phyloP scores from a whole-genome alignment of 2,888 invertebrate genomes.

The Onchidella celtica region DNA sequence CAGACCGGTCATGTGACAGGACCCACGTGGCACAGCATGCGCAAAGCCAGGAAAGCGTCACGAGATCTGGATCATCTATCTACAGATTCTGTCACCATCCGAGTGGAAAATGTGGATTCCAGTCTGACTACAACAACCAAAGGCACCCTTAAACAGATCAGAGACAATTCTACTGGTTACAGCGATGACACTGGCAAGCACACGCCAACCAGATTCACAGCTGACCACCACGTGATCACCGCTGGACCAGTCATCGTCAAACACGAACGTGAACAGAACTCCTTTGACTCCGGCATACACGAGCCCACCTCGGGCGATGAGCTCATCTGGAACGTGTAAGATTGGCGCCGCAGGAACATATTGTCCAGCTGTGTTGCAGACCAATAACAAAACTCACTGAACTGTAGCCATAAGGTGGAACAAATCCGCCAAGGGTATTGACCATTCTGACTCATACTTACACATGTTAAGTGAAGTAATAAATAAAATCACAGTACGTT shows the following conservation, averaged over 20 bases:
- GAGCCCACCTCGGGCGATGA: slow-evolving; percentile 48
- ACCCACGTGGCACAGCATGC: not conserved
- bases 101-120: not conserved
- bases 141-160: no score
- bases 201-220: not conserved
- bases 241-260: slow-evolving; percentile 31
- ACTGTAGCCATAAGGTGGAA: no score
- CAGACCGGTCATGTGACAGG: slow-evolving; percentile 14
- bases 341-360: no score
- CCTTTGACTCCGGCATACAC: slow-evolving; percentile 68
- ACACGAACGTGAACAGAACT: slow-evolving; percentile 60
- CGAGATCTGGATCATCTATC: not conserved
- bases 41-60: not conserved
- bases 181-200: not conserved
- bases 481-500: no score
- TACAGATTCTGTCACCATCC: not conserved
- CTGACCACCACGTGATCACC: not conserved
- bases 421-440: no score
- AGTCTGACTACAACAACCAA: not conserved
- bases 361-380: no score
- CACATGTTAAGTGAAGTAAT: no score
- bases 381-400: no score
- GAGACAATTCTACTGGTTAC: not conserved
- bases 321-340: slow-evolving; percentile 25
- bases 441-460: no score